phyloP scores from a whole-genome alignment of 1,140 invertebrate species.

The Mesaphorura yosii region DNA sequence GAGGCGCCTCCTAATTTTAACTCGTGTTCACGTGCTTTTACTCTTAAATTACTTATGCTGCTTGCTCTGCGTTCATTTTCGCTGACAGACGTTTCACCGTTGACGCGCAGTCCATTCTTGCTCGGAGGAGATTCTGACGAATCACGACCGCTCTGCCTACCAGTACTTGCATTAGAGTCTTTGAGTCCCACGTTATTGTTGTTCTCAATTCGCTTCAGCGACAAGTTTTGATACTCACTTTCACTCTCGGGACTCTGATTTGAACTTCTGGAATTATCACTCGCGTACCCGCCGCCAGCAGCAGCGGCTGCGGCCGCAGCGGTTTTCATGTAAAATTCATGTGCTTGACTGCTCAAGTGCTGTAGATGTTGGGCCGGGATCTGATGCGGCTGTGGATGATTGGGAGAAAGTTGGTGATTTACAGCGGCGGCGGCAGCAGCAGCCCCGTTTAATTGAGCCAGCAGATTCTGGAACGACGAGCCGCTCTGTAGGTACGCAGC shows the following conservation, averaged over 20 bases:
- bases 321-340: too few relatives aligned
- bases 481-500: slow-evolving; percentile 33
- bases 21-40: slow-evolving; percentile 86
- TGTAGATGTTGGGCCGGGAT: slow-evolving; percentile 42
- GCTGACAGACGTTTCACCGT: slow-evolving; percentile 18
- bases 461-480: slow-evolving; percentile 65
- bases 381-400: slow-evolving; percentile 36
- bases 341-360: neutral
- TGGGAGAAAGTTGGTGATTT: slow-evolving; percentile 9
- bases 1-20: too few relatives aligned
- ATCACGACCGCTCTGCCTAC: slow-evolving; percentile 9
- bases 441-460: slow-evolving; percentile 55
- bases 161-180: too few relatives aligned
- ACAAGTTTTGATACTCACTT: slow-evolving; percentile 4
- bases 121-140: slow-evolving; percentile 3
- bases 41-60: slow-evolving; percentile 75
- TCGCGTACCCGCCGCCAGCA: neutral
- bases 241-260: slow-evolving; percentile 1
- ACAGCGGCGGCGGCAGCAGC: slow-evolving; percentile 34
- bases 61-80: slow-evolving; percentile 67
- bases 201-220: too few relatives aligned
- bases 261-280: neutral
- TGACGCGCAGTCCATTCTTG: slow-evolving; percentile 1
- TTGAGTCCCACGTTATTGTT: too few relatives aligned
- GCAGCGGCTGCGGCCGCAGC: neutral